Evolutionary conservation across 2,797 vertebrate species (phyloP).

Genomic region (Lindbergichthys nudifrons): DNA sequence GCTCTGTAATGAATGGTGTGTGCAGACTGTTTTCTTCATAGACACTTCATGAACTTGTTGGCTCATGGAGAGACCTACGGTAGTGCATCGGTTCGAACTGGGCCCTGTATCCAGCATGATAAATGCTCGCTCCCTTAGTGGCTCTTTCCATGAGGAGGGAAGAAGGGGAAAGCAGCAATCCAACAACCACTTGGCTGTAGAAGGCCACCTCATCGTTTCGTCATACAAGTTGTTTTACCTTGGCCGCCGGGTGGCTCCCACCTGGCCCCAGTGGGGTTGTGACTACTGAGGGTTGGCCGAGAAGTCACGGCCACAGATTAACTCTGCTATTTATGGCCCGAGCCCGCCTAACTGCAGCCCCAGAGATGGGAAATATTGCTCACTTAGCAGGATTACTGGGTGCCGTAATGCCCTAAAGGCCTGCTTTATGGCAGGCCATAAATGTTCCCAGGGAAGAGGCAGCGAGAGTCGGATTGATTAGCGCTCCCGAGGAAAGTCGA

Average conservation of each 20-base stretch:
- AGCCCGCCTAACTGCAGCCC: constrained; percentile 83
- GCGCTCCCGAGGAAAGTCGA: constrained; percentile 84
- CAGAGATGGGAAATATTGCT: constrained; percentile 89
- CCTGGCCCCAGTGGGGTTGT: constrained; percentile 66
- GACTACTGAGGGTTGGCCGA: constrained; percentile 72
- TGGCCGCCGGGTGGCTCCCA: constrained; percentile 69
- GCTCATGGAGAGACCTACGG: constrained; percentile 38
- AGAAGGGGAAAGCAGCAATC: constrained; percentile 36
- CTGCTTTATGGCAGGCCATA: constrained; percentile 89
- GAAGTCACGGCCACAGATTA: constrained; percentile 86
- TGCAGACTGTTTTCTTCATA: constrained; percentile 55
- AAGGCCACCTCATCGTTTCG: constrained; percentile 66
- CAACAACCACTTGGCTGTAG: constrained; percentile 38
- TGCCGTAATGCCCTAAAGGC: constrained; percentile 88
- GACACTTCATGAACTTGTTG: constrained; percentile 54
- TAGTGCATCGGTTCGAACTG: constrained; percentile 37
- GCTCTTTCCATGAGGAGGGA: constrained; percentile 30
- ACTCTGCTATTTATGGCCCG: constrained; percentile 85
- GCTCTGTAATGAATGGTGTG: constrained; percentile 21
- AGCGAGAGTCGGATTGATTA: constrained; percentile 86
- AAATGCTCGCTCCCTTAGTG: constrained; percentile 50
- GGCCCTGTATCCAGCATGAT: constrained; percentile 45
- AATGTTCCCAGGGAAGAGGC: constrained; percentile 88
- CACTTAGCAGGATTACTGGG: constrained; percentile 90
- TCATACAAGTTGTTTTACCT: constrained; percentile 75